Conservation (phyloP, 2,113 vertebrate genomes). For the Sebastes schlegelii region DNA sequence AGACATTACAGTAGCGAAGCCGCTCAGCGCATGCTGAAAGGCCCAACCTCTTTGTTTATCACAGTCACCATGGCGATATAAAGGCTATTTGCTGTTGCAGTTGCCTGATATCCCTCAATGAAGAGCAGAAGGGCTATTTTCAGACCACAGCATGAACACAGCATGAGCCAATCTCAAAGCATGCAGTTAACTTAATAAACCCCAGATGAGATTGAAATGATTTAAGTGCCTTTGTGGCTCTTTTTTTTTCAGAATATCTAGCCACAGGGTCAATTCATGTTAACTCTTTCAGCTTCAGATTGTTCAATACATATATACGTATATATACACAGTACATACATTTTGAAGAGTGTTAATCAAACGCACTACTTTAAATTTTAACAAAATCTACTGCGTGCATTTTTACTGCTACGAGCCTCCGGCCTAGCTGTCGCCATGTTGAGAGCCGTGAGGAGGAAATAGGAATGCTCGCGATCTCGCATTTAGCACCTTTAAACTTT, state of each 20-base stretch:
- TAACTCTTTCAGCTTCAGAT: neutral
- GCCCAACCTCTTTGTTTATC: slow-evolving; percentile 24
- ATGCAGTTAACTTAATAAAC: slow-evolving; percentile 29
- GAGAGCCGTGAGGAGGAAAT: no score
- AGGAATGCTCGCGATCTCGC: no score
- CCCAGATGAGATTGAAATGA: slow-evolving; percentile 10
- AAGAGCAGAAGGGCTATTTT: slow-evolving; percentile 41
- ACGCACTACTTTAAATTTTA: neutral
- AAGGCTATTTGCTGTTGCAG: slow-evolving; percentile 35
- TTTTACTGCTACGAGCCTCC: no score
- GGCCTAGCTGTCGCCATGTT: no score
- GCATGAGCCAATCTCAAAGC: slow-evolving; percentile 13
- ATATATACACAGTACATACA: neutral
- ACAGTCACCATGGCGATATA: slow-evolving; percentile 38
- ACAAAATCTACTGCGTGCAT: neutral
- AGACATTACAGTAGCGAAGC: slow-evolving; percentile 22
- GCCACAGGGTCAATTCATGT: neutral
- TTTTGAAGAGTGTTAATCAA: neutral
- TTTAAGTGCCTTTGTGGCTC: slow-evolving; percentile 3
- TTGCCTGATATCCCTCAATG: slow-evolving; percentile 33
- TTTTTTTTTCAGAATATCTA: neutral
- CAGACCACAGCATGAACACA: slow-evolving; percentile 28
- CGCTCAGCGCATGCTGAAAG: neutral
- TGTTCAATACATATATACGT: neutral
- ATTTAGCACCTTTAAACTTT: neutral